phyloP scores from a whole-genome alignment of 2,113 vertebrate genomes.

The Seriola quinqueradiata region DNA sequence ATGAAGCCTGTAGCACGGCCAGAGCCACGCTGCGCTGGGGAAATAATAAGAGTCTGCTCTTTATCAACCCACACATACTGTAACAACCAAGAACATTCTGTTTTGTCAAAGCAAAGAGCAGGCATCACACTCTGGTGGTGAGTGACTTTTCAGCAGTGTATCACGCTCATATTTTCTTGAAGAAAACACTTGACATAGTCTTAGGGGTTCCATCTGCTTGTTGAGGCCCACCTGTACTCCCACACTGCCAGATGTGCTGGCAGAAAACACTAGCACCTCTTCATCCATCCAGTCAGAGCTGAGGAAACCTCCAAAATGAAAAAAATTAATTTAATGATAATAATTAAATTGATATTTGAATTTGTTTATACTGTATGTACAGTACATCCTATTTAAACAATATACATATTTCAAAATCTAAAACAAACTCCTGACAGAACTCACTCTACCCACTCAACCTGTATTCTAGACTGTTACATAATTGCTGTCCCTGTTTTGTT shows the following conservation, averaged over 20 bases:
- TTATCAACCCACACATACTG: conserved; percentile 75
- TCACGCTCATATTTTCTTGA: conserved; percentile 20
- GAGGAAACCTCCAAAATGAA: conserved; percentile 33
- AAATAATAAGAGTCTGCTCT: conserved; percentile 67
- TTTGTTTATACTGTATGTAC: conserved; percentile 5
- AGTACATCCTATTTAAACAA: conserved; percentile 9
- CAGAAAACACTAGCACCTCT: conserved; percentile 33
- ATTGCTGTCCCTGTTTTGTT: conserved; percentile 41
- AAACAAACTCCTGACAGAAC: conserved; percentile 18
- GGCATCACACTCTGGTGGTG: conserved; percentile 35
- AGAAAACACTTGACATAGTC: conserved; percentile 58
- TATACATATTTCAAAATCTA: background rate
- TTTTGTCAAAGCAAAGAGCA: conserved; percentile 54
- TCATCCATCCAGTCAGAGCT: conserved; percentile 31
- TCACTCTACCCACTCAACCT: conserved; percentile 51
- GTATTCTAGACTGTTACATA: conserved; percentile 55
- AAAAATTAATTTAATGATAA: background rate
- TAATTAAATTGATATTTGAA: too few species aligned
- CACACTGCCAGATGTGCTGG: conserved; percentile 47
- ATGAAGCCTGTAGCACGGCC: conserved; percentile 50
- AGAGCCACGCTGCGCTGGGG: conserved; percentile 55
- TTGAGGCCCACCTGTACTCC: conserved; percentile 43
- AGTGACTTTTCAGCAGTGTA: conserved; percentile 37
- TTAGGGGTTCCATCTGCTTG: conserved; percentile 55
- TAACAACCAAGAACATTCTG: conserved; percentile 66